phyloP scores from a whole-genome alignment of 2,797 vertebrate species.

The Danio tinwini region DNA sequence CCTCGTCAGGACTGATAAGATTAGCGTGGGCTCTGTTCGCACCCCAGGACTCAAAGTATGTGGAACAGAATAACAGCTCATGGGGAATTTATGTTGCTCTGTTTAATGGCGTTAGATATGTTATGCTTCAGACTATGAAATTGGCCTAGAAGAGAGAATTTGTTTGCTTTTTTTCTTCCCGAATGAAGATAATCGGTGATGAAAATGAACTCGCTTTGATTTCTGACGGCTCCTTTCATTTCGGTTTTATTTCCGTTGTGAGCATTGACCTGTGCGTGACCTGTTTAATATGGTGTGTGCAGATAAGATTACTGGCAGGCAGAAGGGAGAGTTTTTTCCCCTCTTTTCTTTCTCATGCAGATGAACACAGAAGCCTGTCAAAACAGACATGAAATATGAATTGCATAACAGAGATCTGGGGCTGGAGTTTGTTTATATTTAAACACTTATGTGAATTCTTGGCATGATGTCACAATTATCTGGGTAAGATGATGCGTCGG shows the following conservation, averaged over 20 bases:
- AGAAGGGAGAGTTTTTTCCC: slow-evolving; percentile 1
- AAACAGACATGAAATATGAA: slow-evolving; percentile 44
- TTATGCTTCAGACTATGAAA: slow-evolving; percentile 23
- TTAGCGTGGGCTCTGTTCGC: slow-evolving; percentile 54
- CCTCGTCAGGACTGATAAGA: slow-evolving; percentile 54
- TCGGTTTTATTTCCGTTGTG: slow-evolving; percentile 1
- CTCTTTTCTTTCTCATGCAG: slow-evolving; percentile 27
- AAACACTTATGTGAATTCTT: slow-evolving; percentile 34
- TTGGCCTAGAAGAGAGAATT: slow-evolving; percentile 18
- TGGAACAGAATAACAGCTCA: slow-evolving; percentile 51
- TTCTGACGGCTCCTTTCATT: slow-evolving; percentile 29
- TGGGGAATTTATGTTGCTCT: slow-evolving; percentile 54
- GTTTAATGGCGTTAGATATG: slow-evolving; percentile 35
- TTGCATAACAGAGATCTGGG: slow-evolving; percentile 30
- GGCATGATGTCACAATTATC: slow-evolving; percentile 29
- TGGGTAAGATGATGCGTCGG: slow-evolving; percentile 26
- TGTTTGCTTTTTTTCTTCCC: slow-evolving; percentile 24
- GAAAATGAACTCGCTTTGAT: slow-evolving; percentile 50
- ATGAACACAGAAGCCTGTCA: slow-evolving; percentile 45
- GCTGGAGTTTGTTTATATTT: slow-evolving; percentile 38
- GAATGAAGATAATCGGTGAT: slow-evolving; percentile 48
- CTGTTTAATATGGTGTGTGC: slow-evolving; percentile 33
- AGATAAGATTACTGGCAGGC: slow-evolving; percentile 34
- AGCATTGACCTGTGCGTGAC: slow-evolving; percentile 48
- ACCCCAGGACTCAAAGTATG: slow-evolving; percentile 51